Base-by-base conservation (phyloP, 2,888 invertebrate genomes). In the Sphaerophoria rueppellii region DNA sequence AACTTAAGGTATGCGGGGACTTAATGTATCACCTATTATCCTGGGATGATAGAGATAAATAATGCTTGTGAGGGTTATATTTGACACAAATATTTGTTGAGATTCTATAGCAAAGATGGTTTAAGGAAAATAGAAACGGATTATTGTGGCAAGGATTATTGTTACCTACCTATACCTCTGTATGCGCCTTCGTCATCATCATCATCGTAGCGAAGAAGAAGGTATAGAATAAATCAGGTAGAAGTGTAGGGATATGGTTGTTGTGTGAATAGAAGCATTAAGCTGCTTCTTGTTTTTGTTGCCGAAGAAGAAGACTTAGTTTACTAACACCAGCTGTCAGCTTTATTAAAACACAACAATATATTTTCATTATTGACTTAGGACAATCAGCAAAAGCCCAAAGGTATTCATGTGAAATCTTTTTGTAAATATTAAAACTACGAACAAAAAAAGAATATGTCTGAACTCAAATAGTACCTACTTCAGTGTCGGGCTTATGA, bases 21-120 rank as follows among this genome's bases (percentile, higher is more conserved):
- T 74, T 46, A 65, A 82, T 82, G 65, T 75, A 83, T 79, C 74
- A 75, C 73, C 65, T 83, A 72, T 79, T 80, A 75, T 75, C 72
- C 71, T 65, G 80, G 67, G 77, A 77, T 60, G 52, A 43, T 46
- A 48, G 55, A 75, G 76, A 82, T 82, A 67, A 82, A 67, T 82
- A 76, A 80, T 83, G 75, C 69, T 75, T 52, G 37, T 40, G 52
- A 74, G 65, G 63, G 54, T 50, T 65, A 71, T 79, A 71, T 79
- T 83, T 78, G 78, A 71, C 73, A 70, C 63, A 74, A 69, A 73
- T 78, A 73, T 72, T 82, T 82, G 73, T 67, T 6, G 54, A 71
- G 65, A 60, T 72, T 73, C 46, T 12, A 50, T 11, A 40, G 6
- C n/a, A 65, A 65, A 70, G 73, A 73, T 65, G 65, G 52, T 50